Evolutionary conservation across 2,888 invertebrate genomes (phyloP), one percentile per base, ranked within the genome.

Genomic region (Stenolophus ochropezus): DNA sequence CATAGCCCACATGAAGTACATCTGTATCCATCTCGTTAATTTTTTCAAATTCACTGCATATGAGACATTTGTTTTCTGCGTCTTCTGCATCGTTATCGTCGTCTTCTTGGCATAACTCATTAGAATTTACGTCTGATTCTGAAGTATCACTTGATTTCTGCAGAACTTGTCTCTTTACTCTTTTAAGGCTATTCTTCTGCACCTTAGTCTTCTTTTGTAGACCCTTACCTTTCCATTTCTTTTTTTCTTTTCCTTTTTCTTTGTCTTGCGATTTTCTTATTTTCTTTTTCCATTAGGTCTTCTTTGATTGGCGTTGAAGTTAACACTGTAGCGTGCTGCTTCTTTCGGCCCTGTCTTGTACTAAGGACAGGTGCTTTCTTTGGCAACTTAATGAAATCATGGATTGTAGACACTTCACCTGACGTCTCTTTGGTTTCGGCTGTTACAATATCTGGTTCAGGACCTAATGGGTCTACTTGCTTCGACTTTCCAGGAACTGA

Each of bases 321-420:
- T 83, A 85, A 84, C 83, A 86, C 84, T 61, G 84, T 85, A 33
- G 86, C 85, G 49, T 86, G 85, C 81, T 86, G 87, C 83, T 86
- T 86, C 77, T 84, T 85, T 49, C 75, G 47, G 11, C 56, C 78
- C 61, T 51, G 51, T 78, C 58, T 81, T 58, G 58, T 27, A n/a
- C 11, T 77, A 3, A 75, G 18, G 76, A 14, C 21, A 21, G 53
- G 23, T 76, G 56, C 65, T 82, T 82, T 76, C 49, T 76, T 47
- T 23, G 81, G 81, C 47, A 82, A 16, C 47, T 75, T 47, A 20
- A 82, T 69, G 3, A 27, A 27, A 27, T 27, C 27, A 27, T 27
- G 5, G 4, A 27, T 4, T 27, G 27, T 56, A 82, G 73, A n/a
- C 16, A 27, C 25, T 82, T 56, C 56, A 47, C 18, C 69, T 0